Base-by-base conservation (phyloP, 2,113 vertebrate species). In the Octodon degus region DNA sequence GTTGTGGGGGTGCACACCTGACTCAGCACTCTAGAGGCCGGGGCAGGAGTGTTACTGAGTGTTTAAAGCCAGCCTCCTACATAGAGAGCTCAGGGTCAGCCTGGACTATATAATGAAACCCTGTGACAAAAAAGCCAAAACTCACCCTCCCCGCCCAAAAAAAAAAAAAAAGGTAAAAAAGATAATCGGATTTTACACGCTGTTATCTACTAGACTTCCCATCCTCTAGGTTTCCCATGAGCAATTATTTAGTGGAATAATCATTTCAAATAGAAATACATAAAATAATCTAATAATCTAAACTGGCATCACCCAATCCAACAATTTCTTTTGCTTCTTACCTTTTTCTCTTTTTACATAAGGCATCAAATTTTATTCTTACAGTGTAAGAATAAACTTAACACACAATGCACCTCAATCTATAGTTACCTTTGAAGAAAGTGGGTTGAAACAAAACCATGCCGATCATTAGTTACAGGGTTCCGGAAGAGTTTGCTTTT, bases 391-490 rank as follows among this genome's bases (percentile, higher is more conserved):
- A 50, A 50, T 50, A 50, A 50, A 50, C 11, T 50, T 50, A 50
- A 34, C 60, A 84, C 2, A 24, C 50, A 9, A 90, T 14, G 50
- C 43, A 68, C 2, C 32, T n/a, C 16, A 65, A 77, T 30, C n/a
- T 53, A 25, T 53, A 95, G 94, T 97, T 95, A 99, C 99, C 99
- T 99, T 97, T 99, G 99, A 92, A 99, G 99, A 89, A 99, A 99
- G 97, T 99, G 99, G 50, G 99, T 99, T 30, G 99, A 99, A 43
- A 99, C 98, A 98, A 99, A 99, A 81, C 99, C 99, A 81, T 99
- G 99, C 0, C 99, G 99, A 53, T 99, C 99, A 74, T 99, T 99
- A 92, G 99, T 99, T 65, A 98, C 99, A 37, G 99, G 99, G 94
- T 99, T 99, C 94, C 99, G 99, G 79, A 99, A 99, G 13, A 99